Base-by-base conservation (phyloP, 2,888 invertebrate species). In the Apamea monoglypha region DNA sequence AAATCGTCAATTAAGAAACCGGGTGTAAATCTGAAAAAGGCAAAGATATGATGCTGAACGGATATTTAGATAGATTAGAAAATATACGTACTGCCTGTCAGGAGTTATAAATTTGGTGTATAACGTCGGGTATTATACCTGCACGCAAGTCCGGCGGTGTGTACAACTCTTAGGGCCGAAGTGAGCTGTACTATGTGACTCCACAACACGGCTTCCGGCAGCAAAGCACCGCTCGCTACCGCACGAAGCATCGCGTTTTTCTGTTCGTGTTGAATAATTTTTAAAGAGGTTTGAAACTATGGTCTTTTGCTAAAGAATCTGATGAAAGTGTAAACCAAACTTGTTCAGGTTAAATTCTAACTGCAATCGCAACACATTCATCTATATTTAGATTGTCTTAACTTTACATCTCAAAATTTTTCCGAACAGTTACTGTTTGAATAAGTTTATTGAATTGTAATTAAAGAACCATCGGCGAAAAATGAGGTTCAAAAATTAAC, bases 141-240 rank as follows among this genome's bases (percentile, higher is more conserved):
- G 97, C 97, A 97, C 56, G 97, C 97, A 1, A 97, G 94, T 61
- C 97, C 97, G 56, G 97, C 97, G 61, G 97, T 98, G 96, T 99
- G 99, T 88, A 99, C 98, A 81, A 98, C 98, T 78, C 99, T 97
- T 87, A 99, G 97, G 0, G 99, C 99, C 6, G 99, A 99, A 53
- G 99, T 99, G 86, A 99, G 97, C 95, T 99, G 99, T 90, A 99
- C 99, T 71, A 99, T 98, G 90, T 99, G 98, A 89, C 98, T 98
- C 99, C 99, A 99, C 87, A 99, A 98, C 75, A 98, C 98, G 63
- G 98, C 98, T 94, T 99, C 99, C 0, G 99, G 98, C 85, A 99
- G 97, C 93, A 99, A 95, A 25, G 97, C 97, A 89, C 97, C 98
- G 90, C 97, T 97, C 77, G 98, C 98, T 86, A 98, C 98, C 75